Conservation (phyloP, 2,113 vertebrate species). For the Myanophis thanlyinensis region DNA sequence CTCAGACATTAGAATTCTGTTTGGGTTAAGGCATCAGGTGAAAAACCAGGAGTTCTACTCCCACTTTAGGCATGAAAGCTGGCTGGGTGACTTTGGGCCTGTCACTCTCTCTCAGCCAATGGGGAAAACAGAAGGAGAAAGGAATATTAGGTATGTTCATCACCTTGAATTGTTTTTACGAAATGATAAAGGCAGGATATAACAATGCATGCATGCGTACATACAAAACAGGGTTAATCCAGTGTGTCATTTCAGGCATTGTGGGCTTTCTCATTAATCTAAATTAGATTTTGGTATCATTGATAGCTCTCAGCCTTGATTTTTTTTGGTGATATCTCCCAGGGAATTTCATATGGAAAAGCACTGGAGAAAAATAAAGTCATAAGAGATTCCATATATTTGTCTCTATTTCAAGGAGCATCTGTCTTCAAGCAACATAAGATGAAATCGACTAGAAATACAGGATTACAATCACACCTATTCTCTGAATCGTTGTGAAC, state of each 20-base stretch:
- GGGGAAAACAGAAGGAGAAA: background rate
- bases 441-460: background rate
- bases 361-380: background rate
- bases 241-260: background rate
- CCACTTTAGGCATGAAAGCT: background rate
- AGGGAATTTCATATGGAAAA: background rate
- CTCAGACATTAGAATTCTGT: background rate
- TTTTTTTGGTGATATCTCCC: background rate
- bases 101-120: background rate
- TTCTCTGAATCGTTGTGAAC: background rate
- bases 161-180: background rate
- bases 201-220: background rate
- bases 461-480: background rate
- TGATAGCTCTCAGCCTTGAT: background rate
- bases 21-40: background rate
- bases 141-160: background rate
- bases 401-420: background rate
- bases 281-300: background rate
- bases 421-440: background rate
- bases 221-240: background rate
- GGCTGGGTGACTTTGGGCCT: background rate
- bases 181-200: background rate
- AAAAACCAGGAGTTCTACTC: background rate
- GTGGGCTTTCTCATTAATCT: background rate
- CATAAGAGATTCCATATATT: background rate